Percentiles rank a stretch among this genome's conserved stretches.
Conservation (phyloP, 2,888 invertebrate genomes). For the Eristalis intricaria region DNA sequence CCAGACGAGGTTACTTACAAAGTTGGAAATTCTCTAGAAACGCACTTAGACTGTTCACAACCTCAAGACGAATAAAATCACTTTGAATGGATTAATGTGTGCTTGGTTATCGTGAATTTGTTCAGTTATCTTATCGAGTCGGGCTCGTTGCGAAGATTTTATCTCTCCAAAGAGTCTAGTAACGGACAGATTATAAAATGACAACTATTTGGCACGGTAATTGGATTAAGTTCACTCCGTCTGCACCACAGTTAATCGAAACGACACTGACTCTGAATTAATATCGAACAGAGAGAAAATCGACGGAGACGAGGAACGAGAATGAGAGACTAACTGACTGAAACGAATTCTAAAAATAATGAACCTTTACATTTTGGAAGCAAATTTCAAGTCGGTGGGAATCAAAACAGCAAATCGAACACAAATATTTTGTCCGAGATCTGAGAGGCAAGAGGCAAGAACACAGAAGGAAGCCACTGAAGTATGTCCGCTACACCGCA, state of each 20-base stretch:
- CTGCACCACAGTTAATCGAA: slow-evolving; percentile 2
- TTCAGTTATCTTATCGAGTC: slow-evolving; percentile 49
- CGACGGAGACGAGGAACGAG: not conserved
- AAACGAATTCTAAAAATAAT: slow-evolving; percentile 47
- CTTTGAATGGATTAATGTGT: not conserved
- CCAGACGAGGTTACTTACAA: not conserved
- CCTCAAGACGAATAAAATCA: not conserved
- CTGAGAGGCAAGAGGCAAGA: not conserved
- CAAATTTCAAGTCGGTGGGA: slow-evolving; percentile 14
- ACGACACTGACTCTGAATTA: slow-evolving; percentile 1
- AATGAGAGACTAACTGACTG: not conserved
- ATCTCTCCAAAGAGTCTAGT: slow-evolving; percentile 11
- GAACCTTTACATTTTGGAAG: slow-evolving; percentile 52
- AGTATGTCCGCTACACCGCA: slow-evolving; percentile 58
- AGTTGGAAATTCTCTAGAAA: not conserved
- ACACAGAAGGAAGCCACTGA: slow-evolving; percentile 62
- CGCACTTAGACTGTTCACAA: not conserved
- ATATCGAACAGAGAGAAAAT: slow-evolving; percentile 17
- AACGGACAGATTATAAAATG: not conserved
- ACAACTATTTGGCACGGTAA: slow-evolving; percentile 22
- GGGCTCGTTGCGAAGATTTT: slow-evolving; percentile 9
- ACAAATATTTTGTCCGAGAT: slow-evolving; percentile 12
- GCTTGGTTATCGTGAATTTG: slow-evolving; percentile 24
- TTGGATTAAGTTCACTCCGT: slow-evolving; percentile 6
- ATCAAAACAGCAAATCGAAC: slow-evolving; percentile 51